phyloP scores from a whole-genome alignment of 1,140 invertebrate genomes.

The Manduca sexta region DNA sequence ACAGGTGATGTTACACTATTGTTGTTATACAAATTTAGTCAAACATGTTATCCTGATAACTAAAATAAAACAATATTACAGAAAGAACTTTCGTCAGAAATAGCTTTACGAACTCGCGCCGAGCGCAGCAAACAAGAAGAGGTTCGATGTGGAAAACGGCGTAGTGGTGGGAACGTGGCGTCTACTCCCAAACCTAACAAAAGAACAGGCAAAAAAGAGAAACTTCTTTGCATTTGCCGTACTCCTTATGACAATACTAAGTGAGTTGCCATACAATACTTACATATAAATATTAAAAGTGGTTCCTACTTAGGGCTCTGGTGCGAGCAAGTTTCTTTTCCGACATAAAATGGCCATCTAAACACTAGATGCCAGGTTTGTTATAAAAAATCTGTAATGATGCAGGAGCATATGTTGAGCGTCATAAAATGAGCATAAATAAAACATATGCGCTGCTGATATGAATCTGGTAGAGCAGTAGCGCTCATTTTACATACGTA shows the following conservation, averaged over 20 bases:
- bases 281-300: no score
- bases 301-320: no score
- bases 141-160: slow-evolving; percentile 63
- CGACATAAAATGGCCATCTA: no score
- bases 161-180: slow-evolving; percentile 22
- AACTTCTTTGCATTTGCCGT: slow-evolving; percentile 94
- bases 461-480: no score
- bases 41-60: background rate
- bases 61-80: slow-evolving; percentile 35
- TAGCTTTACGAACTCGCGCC: slow-evolving; percentile 79
- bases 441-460: no score
- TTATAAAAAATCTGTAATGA: no score
- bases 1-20: slow-evolving; percentile 70
- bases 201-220: slow-evolving; percentile 80
- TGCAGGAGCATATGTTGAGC: no score
- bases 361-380: no score
- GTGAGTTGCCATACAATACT: no score
- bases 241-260: slow-evolving; percentile 96
- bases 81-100: slow-evolving; percentile 81
- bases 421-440: no score
- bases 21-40: background rate
- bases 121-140: slow-evolving; percentile 82
- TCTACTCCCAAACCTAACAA: slow-evolving; percentile 45
- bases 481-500: no score
- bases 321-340: no score